Evolutionary conservation across 2,797 vertebrate genomes (phyloP), one percentile per base, ranked within the genome.

Genomic region (Melanotaenia boesemani): DNA sequence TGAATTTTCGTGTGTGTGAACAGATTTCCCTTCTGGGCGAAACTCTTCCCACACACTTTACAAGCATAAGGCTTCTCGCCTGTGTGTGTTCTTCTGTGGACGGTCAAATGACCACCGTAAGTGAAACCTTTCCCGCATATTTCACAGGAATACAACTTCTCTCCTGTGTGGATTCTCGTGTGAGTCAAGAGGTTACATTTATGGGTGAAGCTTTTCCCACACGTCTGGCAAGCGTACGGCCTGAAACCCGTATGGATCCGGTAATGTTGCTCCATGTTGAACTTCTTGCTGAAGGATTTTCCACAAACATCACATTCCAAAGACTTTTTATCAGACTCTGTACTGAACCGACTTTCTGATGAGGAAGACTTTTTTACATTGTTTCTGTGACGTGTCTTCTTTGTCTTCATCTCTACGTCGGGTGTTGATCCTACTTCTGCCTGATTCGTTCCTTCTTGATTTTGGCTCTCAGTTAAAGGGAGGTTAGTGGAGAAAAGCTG

Each of bases 331-430:
- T 37, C 36, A 46, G 61, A 30, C 20, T 28, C 1, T 48, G 18
- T 63, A 18, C 30, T 48, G 13, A 10, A 20, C 18, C 44, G 5
- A 2, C 26, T 0, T 44, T 63, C 26, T 63, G 60, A 30, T 41
- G 28, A 20, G 0, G n/a, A 44, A 41, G 12, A 0, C 28, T 4
- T 4, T 15, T n/a, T 0, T 63, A 16, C 5, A 13, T 8, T 46
- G 10, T 8, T 48, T 15, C 28, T 32, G 13, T 4, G 0, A 2
- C 13, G 26, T 32, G n/a, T 63, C 61, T n/a, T 63, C 44, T 63
- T 46, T 28, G 61, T 36, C 34, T 36, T 22, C 1, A 12, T 24
- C 36, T 26, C 61, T n/a, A 24, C 28, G 26, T 48, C 61, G 46
- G 36, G 36, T 2, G 10, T 11, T 11, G 36, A 11, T 37, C 36